Evolutionary conservation across 2,113 vertebrate species (phyloP), one percentile per base, ranked within the genome.

Genomic region (Neolamprologus modestus): DNA sequence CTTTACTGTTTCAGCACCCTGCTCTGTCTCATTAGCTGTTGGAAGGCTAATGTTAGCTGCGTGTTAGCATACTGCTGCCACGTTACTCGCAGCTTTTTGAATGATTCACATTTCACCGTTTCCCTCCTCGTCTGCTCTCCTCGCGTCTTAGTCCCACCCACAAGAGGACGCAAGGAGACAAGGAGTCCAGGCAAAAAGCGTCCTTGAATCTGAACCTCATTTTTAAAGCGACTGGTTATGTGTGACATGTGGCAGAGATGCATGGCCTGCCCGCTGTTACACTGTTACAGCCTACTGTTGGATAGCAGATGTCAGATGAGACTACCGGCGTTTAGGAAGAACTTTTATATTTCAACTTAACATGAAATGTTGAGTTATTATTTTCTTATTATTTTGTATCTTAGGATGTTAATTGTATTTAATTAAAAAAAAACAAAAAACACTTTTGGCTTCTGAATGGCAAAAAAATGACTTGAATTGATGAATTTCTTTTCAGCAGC

Each of bases 381-480:
- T 68, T 68, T 68, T 68, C 63, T 40, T 21, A 68, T 45, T 47
- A 76, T 28, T 76, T 37, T 68, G 33, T 37, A 21, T 66, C 61
- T 37, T 66, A 37, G 33, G 19, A 37, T 66, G 4, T 66, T 66
- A 66, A 66, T 66, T 37, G 19, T 37, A 68, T 68, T 68, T 4
- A 8, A n/a, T 66, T 61, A 0, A 0, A 11, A 28, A 61, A n/a
- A 66, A 9, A 14, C 16, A 3, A 12, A 42, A 47, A 16, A 16
- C 28, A 37, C 33, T 66, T 66, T 13, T 21, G 61, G 61, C 61
- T 37, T 66, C 61, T 66, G 61, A n/a, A 21, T 73, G 21, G 66
- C 37, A 45, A 73, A 16, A 73, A 73, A 71, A 42, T 42, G 2
- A 24, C 5, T 71, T 71, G 28, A 61, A 24, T 6, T 71, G 5